Base-by-base conservation (phyloP, 2,797 vertebrate genomes). In the Myiotriccus ornatus region DNA sequence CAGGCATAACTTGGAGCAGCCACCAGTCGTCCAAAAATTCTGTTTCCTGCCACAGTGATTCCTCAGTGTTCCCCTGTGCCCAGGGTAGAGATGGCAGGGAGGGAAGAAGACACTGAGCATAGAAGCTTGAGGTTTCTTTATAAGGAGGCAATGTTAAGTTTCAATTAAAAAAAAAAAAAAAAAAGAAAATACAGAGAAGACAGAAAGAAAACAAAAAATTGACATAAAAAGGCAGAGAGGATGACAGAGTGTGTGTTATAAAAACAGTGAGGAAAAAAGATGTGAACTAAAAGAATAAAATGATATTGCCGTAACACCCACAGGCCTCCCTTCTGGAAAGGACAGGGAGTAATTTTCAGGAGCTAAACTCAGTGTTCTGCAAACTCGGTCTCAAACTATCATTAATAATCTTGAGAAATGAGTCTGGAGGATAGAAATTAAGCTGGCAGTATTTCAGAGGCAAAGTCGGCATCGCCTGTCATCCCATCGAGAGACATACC, bases 351-450 rank as follows among this genome's bases (percentile, higher is more conserved):
- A 92, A 95, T 65, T 32, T 70, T 93, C 70, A 92, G 83, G 57
- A 63, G 28, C 84, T 79, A 85, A 96, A 90, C 81, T 78, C 90
- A 56, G 50, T 65, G 57, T 90, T 74, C 64, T 91, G 46, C 91
- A 92, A 95, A 82, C 71, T 83, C 53, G 84, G 64, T 94, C 91
- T 92, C 86, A 93, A 94, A 84, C 56, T 56, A 52, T 80, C 92
- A 89, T 94, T 89, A 96, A 91, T 96, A 97, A 92, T 95, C 91
- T 96, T 86, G 84, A 96, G 86, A 95, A 93, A 94, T 93, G 12
- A 94, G 78, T 78, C 91, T 93, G 78, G 89, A 94, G 81, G 69
- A 44, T 55, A 86, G 92, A 87, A 94, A 57, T 50, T 79, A 92
- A 87, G 59, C 81, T 95, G 95, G 80, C 44, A 14, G 49, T 74